Conservation (phyloP, 2,113 vertebrate genomes). For the Setophaga kirtlandii region DNA sequence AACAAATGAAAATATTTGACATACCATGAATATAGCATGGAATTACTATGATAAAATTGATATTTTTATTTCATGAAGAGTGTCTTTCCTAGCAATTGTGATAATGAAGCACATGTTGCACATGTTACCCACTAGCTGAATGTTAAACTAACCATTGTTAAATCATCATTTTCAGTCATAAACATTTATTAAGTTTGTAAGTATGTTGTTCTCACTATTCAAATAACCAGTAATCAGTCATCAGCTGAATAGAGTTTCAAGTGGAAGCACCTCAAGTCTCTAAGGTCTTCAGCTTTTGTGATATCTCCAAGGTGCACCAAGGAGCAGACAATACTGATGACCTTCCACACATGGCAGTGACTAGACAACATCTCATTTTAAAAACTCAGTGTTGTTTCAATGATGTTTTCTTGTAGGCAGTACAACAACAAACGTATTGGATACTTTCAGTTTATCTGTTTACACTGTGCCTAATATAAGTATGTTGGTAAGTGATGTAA, state of each 20-base stretch:
- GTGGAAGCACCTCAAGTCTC: neutral
- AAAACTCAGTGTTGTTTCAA: neutral
- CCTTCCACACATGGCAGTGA: neutral
- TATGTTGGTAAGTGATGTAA: neutral
- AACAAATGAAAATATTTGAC: neutral
- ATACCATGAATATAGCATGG: accelerated
- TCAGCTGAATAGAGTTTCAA: neutral
- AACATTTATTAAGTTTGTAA: neutral
- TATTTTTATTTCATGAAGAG: neutral
- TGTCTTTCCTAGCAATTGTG: neutral
- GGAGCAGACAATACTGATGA: neutral
- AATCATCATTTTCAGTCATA: neutral
- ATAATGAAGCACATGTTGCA: neutral
- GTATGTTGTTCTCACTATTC: neutral
- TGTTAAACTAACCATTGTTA: neutral
- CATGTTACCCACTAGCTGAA: neutral
- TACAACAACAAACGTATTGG: neutral
- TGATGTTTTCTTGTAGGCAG: neutral
- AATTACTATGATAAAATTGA: neutral
- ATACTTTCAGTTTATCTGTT: neutral
- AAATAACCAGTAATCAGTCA: neutral
- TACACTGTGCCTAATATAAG: neutral
- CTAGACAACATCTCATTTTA: neutral
- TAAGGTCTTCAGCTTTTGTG: neutral
- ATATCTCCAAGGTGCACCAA: neutral